Evolutionary conservation across 2,888 invertebrate genomes (phyloP).

Genomic region (Zeuzera pyrina): DNA sequence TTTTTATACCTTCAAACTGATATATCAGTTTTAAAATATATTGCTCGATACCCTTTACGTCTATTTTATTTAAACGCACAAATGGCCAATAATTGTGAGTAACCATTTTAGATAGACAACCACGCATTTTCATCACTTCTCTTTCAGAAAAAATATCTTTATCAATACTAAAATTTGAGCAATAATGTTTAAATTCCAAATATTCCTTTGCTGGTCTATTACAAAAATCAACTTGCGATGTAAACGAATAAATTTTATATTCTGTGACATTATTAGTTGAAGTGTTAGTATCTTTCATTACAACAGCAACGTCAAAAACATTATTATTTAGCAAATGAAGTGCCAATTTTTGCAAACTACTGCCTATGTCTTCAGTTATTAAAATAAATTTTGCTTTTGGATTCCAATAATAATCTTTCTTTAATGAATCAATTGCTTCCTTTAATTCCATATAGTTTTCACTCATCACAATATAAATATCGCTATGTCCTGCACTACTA

Average conservation of each 20-base stretch:
- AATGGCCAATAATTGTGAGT: conserved; percentile 24
- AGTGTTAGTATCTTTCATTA: neutral
- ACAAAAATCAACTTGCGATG: conserved; percentile 8
- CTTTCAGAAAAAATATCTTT: conserved; percentile 2
- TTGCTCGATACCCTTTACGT: conserved; percentile 20
- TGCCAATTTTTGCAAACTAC: neutral
- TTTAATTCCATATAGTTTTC: neutral
- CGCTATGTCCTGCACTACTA: neutral
- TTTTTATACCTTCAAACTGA: conserved; percentile 15
- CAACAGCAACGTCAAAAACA: neutral
- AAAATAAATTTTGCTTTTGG: conserved; percentile 1
- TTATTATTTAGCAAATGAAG: neutral
- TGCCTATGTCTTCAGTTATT: neutral
- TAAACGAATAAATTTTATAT: conserved; percentile 15
- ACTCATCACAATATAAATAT: neutral
- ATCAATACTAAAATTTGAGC: conserved; percentile 7
- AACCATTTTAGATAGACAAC: conserved; percentile 19
- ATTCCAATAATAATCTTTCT: conserved; percentile 1
- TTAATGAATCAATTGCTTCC: neutral
- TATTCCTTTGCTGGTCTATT: conserved; percentile 5
- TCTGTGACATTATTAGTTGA: too few species aligned
- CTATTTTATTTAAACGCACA: conserved; percentile 17
- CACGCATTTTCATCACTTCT: conserved; percentile 4
- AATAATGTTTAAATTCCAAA: conserved; percentile 1
- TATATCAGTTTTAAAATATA: conserved; percentile 19